phyloP scores from a whole-genome alignment of 2,888 invertebrate genomes.

The Drosophila phalerata region DNA sequence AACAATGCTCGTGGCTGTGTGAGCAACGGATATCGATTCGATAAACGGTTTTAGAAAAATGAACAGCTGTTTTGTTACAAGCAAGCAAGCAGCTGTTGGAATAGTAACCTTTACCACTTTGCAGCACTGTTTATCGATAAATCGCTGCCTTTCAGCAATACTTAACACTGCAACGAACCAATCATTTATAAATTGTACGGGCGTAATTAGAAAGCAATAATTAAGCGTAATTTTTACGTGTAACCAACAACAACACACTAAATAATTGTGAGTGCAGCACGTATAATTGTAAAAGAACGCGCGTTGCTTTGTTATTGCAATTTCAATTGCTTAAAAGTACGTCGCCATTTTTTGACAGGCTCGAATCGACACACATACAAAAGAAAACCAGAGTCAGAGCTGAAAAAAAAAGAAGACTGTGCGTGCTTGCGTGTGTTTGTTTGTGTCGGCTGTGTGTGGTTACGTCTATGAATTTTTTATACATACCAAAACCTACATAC shows the following conservation, averaged over 20 bases:
- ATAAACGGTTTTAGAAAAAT: too few species aligned
- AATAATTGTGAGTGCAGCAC: slow-evolving; percentile 50
- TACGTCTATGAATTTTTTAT: slow-evolving; percentile 76
- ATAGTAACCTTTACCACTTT: not conserved
- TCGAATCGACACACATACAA: slow-evolving; percentile 67
- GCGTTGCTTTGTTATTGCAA: slow-evolving; percentile 46
- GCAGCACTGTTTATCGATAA: slow-evolving; percentile 51
- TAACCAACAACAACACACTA: slow-evolving; percentile 64
- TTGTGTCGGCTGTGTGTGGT: slow-evolving; percentile 71
- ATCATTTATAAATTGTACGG: slow-evolving; percentile 72
- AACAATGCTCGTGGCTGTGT: too few species aligned
- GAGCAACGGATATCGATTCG: too few species aligned
- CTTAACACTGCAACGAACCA: slow-evolving; percentile 52
- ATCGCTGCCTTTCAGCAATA: slow-evolving; percentile 26
- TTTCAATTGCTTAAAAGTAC: slow-evolving; percentile 61
- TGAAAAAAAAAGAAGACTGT: slow-evolving; percentile 60
- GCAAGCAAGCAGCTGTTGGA: slow-evolving; percentile 45
- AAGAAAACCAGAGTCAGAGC: slow-evolving; percentile 65
- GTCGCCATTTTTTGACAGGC: slow-evolving; percentile 76
- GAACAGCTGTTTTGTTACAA: slow-evolving; percentile 24
- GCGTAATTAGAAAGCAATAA: slow-evolving; percentile 80
- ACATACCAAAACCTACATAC: slow-evolving; percentile 39
- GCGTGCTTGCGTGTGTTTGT: slow-evolving; percentile 70
- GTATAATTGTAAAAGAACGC: slow-evolving; percentile 42
- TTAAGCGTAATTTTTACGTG: slow-evolving; percentile 74